A percentile compares a stretch with the other conserved stretches of the same genome.
Conservation (phyloP, 2,888 invertebrate genomes). For the Pheosia gnoma region DNA sequence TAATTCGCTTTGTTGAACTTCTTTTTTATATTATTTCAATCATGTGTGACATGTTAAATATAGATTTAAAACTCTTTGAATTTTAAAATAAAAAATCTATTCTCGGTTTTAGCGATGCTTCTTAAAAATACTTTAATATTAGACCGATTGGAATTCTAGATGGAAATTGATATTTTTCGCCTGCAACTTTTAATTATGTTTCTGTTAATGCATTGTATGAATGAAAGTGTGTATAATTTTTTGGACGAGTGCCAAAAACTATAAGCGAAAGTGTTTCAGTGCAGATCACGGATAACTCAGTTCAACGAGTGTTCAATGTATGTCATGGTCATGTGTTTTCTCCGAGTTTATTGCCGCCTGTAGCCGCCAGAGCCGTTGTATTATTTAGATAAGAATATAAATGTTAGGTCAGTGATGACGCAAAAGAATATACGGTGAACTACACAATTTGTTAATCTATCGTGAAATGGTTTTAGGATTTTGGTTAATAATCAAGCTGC, state of each 20-base stretch:
- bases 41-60: neutral
- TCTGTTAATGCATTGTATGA: conserved; percentile 51
- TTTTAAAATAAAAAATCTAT: neutral
- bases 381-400: conserved; percentile 56
- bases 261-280: conserved; percentile 58
- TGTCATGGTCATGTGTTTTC: conserved; percentile 66
- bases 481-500: neutral
- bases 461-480: neutral
- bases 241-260: conserved; percentile 66
- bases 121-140: neutral
- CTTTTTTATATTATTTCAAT: neutral
- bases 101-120: neutral
- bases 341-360: conserved; percentile 61
- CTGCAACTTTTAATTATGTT: conserved; percentile 27
- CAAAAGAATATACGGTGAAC: conserved; percentile 12
- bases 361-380: conserved; percentile 52
- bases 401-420: conserved; percentile 47
- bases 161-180: neutral
- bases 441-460: neutral
- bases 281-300: conserved; percentile 51
- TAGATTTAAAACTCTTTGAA: neutral
- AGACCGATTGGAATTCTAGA: neutral
- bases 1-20: neutral
- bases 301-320: conserved; percentile 52
- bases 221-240: conserved; percentile 50